These are phyloP conservation scores for Panonychus citri DNA, from an alignment of 1,140 invertebrate species.

Conservation along the genomic window DNA sequence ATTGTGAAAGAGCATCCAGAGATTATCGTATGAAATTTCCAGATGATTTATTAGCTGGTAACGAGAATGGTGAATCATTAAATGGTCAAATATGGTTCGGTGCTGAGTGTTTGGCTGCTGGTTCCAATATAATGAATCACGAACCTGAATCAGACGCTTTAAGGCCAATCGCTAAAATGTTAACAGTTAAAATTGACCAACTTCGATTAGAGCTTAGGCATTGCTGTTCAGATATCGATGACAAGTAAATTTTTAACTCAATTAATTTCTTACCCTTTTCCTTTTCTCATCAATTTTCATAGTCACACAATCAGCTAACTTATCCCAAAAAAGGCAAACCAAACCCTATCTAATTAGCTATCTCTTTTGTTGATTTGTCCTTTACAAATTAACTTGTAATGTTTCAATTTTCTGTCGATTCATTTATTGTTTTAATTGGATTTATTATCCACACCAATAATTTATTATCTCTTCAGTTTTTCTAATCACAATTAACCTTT, in stretches of 20 bases:
- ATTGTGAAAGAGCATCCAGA: constrained; percentile 36
- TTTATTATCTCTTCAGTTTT: no score
- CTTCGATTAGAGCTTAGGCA: constrained; percentile 69
- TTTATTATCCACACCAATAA: no score
- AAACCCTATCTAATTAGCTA: no score
- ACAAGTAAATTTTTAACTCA: not conserved
- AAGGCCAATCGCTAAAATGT: constrained; percentile 80
- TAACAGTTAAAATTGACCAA: constrained; percentile 80
- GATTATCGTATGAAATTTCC: constrained; percentile 97
- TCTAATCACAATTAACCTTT: no score
- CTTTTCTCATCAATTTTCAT: not conserved
- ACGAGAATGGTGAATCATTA: constrained; percentile 29
- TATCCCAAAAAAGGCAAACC: no score
- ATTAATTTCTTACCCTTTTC: not conserved
- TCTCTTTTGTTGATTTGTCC: no score
- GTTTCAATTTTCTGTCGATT: no score
- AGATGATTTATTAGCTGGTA: constrained; percentile 95
- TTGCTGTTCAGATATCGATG: constrained; percentile 4
- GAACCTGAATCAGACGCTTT: constrained; percentile 81
- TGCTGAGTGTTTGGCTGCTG: constrained; percentile 65
- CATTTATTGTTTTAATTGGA: no score
- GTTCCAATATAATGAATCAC: constrained; percentile 85
- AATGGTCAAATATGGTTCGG: constrained; percentile 98
- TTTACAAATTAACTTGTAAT: no score
- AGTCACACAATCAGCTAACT: no score